phyloP scores from a whole-genome alignment of 2,113 vertebrate genomes.

The Acinonyx jubatus region DNA sequence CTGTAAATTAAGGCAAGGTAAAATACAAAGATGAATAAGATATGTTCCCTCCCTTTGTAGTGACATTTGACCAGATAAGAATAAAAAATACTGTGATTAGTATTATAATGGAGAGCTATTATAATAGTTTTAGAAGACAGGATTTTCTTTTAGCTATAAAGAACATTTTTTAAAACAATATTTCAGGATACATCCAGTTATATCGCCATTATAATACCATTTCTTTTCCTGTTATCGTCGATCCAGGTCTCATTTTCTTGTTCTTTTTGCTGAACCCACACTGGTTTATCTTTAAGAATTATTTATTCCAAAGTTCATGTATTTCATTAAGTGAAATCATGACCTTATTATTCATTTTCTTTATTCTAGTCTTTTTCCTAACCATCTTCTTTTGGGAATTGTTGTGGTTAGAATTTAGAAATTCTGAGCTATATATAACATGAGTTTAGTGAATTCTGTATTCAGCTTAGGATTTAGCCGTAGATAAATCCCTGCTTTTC shows the following conservation, averaged over 20 bases:
- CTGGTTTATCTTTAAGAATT: not conserved
- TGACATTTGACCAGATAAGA: not conserved
- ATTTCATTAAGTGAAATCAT: not conserved
- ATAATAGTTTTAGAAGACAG: not conserved
- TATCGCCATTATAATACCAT: not conserved
- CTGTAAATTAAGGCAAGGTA: not conserved
- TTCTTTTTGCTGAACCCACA: not conserved
- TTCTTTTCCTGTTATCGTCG: not conserved
- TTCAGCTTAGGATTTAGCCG: not conserved
- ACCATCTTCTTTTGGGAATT: not conserved
- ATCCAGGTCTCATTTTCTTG: not conserved
- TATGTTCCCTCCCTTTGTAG: not conserved
- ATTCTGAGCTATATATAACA: not conserved
- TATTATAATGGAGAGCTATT: not conserved
- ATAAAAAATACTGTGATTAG: not conserved
- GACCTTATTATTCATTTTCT: not conserved
- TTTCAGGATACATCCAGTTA: not conserved
- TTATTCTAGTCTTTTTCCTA: not conserved
- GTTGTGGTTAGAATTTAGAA: slow-evolving; percentile 2
- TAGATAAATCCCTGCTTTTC: not conserved
- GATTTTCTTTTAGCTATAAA: not conserved
- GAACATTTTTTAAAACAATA: not conserved
- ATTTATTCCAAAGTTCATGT: slow-evolving; percentile 31
- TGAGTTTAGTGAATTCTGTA: not conserved
- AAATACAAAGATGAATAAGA: not conserved